Evolutionary conservation across 2,113 vertebrate genomes (phyloP), one percentile per base, ranked within the genome.

Genomic region (Chionomys nivalis): DNA sequence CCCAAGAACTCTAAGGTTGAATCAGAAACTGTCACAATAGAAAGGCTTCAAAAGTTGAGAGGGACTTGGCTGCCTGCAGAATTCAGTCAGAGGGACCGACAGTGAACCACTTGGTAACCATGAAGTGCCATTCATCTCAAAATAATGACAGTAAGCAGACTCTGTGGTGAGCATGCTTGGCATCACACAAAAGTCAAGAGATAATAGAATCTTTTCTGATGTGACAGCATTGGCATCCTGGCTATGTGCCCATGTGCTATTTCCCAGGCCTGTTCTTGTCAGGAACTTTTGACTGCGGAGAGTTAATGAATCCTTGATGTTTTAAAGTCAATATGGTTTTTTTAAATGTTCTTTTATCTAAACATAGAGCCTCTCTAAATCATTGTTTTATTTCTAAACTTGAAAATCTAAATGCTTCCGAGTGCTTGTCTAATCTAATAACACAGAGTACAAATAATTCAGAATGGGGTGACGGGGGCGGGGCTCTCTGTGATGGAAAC

Each of bases 301-400:
- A 97, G 87, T 91, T 61, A 93, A 93, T 66, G 31, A 66, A 31
- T 75, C 70, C 33, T 89, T 49, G 79, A 1, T 79, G 49, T 72
- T 90, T 82, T 78, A 72, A 8, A 93, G 49, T 82, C 89, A 89
- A 39, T 77, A 93, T 24, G 14, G 2, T 0, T 63, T 86, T 93
- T 49, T 33, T 24, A 83, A 87, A 89, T 70, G 8, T 81, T 89
- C 44, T 93, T 91, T 94, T 21, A n/a, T 94, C 95, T 95, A 95
- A 96, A 94, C 58, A 91, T 42, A 92, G 73, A 63, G 52, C 42
- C 16, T 70, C 39, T 90, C 58, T 68, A 61, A 91, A 68, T 85
- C 42, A 83, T 17, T 94, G 77, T 55, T 63, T 94, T 66, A 95
- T 52, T 95, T 73, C 63, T 55, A 81, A 90, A 88, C 31, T 78